Conservation (phyloP, 2,113 vertebrate species). For the Reinhardtius hippoglossoides region DNA sequence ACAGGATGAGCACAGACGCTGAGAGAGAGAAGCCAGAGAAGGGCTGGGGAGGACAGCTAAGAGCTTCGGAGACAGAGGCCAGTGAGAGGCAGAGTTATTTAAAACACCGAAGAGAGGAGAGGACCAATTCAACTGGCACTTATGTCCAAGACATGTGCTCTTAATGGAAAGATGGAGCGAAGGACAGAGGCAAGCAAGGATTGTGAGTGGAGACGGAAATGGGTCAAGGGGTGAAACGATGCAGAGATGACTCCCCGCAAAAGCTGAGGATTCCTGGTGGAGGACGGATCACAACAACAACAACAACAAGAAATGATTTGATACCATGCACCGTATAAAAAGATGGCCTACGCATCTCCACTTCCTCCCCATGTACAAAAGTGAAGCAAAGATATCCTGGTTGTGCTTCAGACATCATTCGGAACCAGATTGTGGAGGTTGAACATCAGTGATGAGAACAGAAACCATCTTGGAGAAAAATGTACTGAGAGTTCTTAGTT, state of each 20-base stretch:
- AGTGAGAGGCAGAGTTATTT: conserved; percentile 67
- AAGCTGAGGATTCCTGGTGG: conserved; percentile 1
- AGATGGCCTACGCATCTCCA: not conserved
- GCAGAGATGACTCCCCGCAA: conserved; percentile 14
- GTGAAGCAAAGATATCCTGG: too few relatives aligned
- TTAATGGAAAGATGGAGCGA: conserved; percentile 67
- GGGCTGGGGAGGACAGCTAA: conserved; percentile 28
- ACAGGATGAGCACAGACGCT: not conserved
- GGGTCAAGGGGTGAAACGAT: conserved; percentile 28
- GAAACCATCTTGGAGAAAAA: too few relatives aligned
- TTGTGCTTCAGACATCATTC: too few relatives aligned
- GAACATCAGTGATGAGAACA: too few relatives aligned
- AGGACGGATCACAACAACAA: not conserved
- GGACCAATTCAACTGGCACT: conserved; percentile 63
- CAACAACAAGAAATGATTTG: too few relatives aligned
- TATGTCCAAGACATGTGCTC: conserved; percentile 56
- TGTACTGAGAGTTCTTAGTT: too few relatives aligned
- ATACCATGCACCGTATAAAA: too few relatives aligned
- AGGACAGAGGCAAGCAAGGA: conserved; percentile 43
- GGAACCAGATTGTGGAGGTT: too few relatives aligned
- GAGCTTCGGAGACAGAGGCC: conserved; percentile 51
- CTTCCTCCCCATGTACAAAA: too few relatives aligned
- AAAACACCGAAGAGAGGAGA: conserved; percentile 58
- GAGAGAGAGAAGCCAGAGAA: not conserved
- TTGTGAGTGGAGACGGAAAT: conserved; percentile 35